Evolutionary conservation across 1,140 invertebrate genomes (phyloP).

Genomic region (Plectus sambesii): DNA sequence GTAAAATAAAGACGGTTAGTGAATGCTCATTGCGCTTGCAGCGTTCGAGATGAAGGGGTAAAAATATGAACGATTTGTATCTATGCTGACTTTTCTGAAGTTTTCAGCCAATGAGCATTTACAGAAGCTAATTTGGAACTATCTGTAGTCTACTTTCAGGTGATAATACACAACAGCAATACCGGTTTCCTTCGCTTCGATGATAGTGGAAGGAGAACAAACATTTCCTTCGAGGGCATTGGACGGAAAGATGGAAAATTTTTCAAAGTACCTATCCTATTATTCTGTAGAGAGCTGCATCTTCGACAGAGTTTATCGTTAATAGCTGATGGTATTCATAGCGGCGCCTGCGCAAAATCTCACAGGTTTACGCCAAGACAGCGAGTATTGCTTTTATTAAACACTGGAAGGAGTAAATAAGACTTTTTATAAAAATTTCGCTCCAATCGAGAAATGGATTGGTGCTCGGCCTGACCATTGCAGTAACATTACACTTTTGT

Average conservation of each 20-base stretch:
- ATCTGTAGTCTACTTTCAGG: slow-evolving; percentile 22
- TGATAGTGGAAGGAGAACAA: slow-evolving; percentile 17
- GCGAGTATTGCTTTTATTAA: too few species aligned
- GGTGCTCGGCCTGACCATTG: slow-evolving; percentile 27
- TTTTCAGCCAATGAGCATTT: too few species aligned
- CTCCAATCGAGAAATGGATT: too few species aligned
- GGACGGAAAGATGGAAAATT: slow-evolving; percentile 32
- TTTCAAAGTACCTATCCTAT: slow-evolving; percentile 20
- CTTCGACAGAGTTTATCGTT: background rate
- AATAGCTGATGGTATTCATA: background rate
- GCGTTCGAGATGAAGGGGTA: too few species aligned
- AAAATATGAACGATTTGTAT: too few species aligned
- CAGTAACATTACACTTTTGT: background rate
- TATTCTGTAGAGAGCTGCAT: background rate
- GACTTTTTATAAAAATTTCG: too few species aligned
- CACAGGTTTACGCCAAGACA: too few species aligned
- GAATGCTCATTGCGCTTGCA: too few species aligned
- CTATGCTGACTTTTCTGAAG: too few species aligned
- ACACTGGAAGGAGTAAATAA: too few species aligned
- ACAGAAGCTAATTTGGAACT: too few species aligned
- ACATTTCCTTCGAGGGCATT: slow-evolving; percentile 27
- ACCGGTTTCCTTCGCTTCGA: slow-evolving; percentile 26
- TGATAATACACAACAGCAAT: slow-evolving; percentile 18
- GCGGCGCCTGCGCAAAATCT: slow-evolving; percentile 12
- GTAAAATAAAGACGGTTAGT: too few species aligned